Conservation (phyloP, 2,113 vertebrate species). For the Xenopus tropicalis region DNA sequence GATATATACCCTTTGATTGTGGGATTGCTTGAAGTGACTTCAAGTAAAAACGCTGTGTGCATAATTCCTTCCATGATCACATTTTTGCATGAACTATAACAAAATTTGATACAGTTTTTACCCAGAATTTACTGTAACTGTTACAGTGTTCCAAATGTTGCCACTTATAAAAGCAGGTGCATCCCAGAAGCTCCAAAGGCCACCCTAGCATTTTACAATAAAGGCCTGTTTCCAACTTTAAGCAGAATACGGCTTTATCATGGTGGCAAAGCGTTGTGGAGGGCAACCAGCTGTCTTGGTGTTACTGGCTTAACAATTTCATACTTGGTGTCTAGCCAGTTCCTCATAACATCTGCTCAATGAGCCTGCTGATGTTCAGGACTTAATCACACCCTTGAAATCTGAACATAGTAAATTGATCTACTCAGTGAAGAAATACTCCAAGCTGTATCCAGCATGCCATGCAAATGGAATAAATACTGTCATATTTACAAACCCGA, state of each 20-base stretch:
- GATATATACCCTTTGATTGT: no score
- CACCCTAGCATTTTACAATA: conserved; percentile 8
- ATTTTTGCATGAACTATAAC: no score
- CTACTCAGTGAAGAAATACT: conserved; percentile 19
- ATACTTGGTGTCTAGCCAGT: conserved; percentile 42
- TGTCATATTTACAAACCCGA: conserved; percentile 1
- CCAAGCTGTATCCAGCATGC: conserved; percentile 21
- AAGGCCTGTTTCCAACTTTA: conserved; percentile 1
- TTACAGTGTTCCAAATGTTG: neutral
- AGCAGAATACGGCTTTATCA: conserved; percentile 17
- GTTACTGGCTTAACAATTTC: conserved; percentile 31
- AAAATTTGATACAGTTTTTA: no score
- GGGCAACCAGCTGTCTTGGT: conserved; percentile 37
- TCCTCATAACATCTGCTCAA: conserved; percentile 36
- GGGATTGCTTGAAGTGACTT: no score
- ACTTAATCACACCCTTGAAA: conserved; percentile 34
- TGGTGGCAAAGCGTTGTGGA: conserved; percentile 38
- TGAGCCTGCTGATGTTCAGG: conserved; percentile 20
- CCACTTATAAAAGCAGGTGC: conserved; percentile 5
- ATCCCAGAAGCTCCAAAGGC: neutral
- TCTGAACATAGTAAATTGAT: conserved; percentile 37
- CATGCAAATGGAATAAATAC: conserved; percentile 14
- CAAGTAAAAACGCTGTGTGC: no score
- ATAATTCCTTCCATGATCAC: no score
- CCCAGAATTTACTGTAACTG: neutral